Evolutionary conservation across 1,140 invertebrate species (phyloP).

Genomic region (Reticulitermes speratus): DNA sequence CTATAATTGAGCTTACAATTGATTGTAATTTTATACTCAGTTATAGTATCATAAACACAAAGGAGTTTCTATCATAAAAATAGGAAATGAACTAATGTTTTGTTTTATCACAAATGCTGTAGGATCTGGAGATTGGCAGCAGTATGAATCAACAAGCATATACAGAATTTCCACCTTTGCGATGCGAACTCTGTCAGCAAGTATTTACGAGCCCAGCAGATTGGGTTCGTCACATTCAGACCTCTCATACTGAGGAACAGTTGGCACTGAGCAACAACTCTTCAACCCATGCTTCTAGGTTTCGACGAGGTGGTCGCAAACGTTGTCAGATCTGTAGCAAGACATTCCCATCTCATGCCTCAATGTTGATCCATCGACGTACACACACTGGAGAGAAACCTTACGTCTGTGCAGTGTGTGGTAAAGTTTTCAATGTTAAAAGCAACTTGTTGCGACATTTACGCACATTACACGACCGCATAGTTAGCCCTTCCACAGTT

Average conservation of each 20-base stretch:
- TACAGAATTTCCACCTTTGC: constrained; percentile 63
- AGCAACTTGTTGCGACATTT: constrained; percentile 71
- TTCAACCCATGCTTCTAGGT: constrained; percentile 47
- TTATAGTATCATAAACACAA: too few relatives aligned
- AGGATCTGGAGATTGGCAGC: neutral
- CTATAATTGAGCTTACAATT: too few relatives aligned
- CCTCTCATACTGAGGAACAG: constrained; percentile 78
- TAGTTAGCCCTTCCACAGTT: constrained; percentile 50
- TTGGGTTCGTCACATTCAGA: constrained; percentile 82
- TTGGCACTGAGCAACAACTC: constrained; percentile 76
- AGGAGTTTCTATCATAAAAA: too few relatives aligned
- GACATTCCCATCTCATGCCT: constrained; percentile 72
- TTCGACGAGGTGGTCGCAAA: constrained; percentile 55
- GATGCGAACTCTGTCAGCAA: constrained; percentile 78
- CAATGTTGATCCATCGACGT: constrained; percentile 70
- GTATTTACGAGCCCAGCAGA: constrained; percentile 77
- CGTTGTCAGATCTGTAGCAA: constrained; percentile 70
- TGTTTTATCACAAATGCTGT: too few relatives aligned
- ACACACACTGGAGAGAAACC: constrained; percentile 71
- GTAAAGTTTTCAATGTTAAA: constrained; percentile 76
- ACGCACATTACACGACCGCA: constrained; percentile 68
- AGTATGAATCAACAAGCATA: neutral
- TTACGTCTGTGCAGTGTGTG: constrained; percentile 70
- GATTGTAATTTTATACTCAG: too few relatives aligned
- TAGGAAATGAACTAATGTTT: too few relatives aligned